phyloP scores from a whole-genome alignment of 2,888 invertebrate genomes.

The Epirrhoe tristata region DNA sequence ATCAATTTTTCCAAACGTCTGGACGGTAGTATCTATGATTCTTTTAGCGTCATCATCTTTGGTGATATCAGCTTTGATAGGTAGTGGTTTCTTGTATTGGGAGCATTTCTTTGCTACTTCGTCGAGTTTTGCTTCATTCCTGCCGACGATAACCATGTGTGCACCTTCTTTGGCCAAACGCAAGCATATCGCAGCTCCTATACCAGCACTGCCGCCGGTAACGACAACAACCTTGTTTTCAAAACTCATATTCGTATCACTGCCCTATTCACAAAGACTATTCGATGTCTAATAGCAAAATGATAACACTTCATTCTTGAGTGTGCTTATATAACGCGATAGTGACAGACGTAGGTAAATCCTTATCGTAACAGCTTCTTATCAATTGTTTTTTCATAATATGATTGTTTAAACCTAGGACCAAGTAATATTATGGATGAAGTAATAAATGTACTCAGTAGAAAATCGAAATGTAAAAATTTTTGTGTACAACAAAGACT shows the following conservation, averaged over 20 bases:
- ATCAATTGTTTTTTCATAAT: no score
- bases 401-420: no score
- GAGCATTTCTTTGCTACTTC: constrained; percentile 46
- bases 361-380: not conserved
- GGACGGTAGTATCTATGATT: constrained; percentile 51
- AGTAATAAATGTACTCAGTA: no score
- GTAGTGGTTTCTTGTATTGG: constrained; percentile 41
- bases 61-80: constrained; percentile 54
- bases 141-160: constrained; percentile 53
- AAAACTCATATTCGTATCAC: constrained; percentile 38
- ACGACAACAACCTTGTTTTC: constrained; percentile 59
- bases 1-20: constrained; percentile 56
- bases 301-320: not conserved
- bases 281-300: not conserved
- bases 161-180: constrained; percentile 79
- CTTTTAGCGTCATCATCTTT: constrained; percentile 50
- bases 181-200: constrained; percentile 87
- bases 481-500: not conserved
- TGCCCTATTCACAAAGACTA: not conserved
- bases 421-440: no score
- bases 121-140: constrained; percentile 50
- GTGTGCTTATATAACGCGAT: not conserved
- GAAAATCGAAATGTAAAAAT: not conserved
- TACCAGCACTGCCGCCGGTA: constrained; percentile 87
- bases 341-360: not conserved